Base-by-base conservation (phyloP, 2,113 vertebrate genomes). In the Shinisaurus crocodilurus region DNA sequence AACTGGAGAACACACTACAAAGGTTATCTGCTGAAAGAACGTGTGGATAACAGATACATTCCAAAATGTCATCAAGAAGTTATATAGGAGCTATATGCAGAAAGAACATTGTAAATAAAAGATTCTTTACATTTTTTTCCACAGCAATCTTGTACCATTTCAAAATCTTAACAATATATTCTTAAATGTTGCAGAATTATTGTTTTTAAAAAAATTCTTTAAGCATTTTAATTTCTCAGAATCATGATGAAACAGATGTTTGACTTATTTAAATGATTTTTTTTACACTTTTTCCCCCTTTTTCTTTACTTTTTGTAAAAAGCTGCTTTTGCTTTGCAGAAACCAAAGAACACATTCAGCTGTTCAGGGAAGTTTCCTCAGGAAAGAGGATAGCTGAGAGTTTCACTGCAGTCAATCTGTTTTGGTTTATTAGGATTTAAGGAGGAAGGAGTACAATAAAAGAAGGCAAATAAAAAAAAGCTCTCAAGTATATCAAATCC, bases 391-490 rank as follows among this genome's bases (percentile, higher is more conserved):
- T 16, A 70, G 63, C 34, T 23, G 43, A 77, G 57, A 34, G 32
- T 40, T 77, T 75, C 40, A 13, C 13, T 40, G 29, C 7, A 88
- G 81, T 12, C 63, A 91, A 72, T 70, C 43, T 86, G 88, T 90
- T 90, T 86, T 72, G 18, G 48, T 79, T 90, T 86, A 79, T 86
- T 60, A 60, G n/a, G 70, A 88, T 91, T 83, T 81, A 60, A 60
- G 54, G 60, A 60, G 48, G 34, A 54, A 40, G n/a, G 23, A 82
- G 48, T 6, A 77, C 70, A 84, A 13, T 69, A 84, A 85, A 77
- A 85, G 29, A 32, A 65, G 32, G 15, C 34, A 54, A 83, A 76
- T 77, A 57, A 88, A 88, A 45, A 25, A 57, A 34, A n/a, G n/a
- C 48, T 54, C 37, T 84, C 43, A 57, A 76, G 48, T 69, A 15